A percentile compares a stretch with the other conserved stretches of the same genome.
These are phyloP conservation scores for Poecilia gillii DNA, from an alignment of 2,797 vertebrate genomes.

Conservation along the genomic window DNA sequence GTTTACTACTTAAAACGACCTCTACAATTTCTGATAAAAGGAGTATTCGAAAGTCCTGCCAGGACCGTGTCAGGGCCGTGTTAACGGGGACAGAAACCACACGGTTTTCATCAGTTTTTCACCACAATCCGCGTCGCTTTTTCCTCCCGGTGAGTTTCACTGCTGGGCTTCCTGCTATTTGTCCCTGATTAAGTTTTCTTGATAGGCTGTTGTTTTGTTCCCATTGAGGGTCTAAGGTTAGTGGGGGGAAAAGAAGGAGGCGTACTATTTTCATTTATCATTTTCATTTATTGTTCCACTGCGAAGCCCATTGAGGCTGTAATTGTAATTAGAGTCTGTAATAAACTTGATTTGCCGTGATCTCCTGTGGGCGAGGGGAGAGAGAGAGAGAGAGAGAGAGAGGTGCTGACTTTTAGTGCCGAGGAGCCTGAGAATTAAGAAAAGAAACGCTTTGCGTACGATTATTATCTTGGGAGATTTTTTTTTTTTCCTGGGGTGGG, in stretches of 20 bases:
- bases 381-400: conserved; percentile 2
- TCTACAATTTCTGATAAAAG: neutral
- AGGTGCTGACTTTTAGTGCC: conserved; percentile 28
- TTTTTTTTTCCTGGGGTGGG: conserved; percentile 10
- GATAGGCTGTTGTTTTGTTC: conserved; percentile 30
- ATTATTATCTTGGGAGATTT: conserved; percentile 6
- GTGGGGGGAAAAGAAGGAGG: conserved; percentile 3
- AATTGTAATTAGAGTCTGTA: conserved; percentile 71
- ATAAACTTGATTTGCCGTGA: conserved; percentile 72
- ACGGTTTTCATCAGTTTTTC: neutral
- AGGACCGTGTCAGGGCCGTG: neutral
- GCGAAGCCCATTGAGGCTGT: conserved; percentile 61
- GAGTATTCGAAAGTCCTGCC: neutral
- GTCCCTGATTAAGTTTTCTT: conserved; percentile 47
- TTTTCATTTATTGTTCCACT: conserved; percentile 67
- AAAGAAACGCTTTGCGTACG: conserved; percentile 12
- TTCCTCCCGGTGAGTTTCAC: conserved; percentile 18
- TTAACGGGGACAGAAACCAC: neutral
- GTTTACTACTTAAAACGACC: neutral
- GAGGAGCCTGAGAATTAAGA: conserved; percentile 24
- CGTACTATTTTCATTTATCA: conserved; percentile 61
- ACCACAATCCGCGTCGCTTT: neutral
- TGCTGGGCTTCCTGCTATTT: neutral
- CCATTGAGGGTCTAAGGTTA: conserved; percentile 44
- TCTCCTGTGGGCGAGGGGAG: conserved; percentile 51